These are phyloP conservation scores for Apocrypta bakeri DNA, from an alignment of 1,140 invertebrate species.

Conservation along the genomic window DNA sequence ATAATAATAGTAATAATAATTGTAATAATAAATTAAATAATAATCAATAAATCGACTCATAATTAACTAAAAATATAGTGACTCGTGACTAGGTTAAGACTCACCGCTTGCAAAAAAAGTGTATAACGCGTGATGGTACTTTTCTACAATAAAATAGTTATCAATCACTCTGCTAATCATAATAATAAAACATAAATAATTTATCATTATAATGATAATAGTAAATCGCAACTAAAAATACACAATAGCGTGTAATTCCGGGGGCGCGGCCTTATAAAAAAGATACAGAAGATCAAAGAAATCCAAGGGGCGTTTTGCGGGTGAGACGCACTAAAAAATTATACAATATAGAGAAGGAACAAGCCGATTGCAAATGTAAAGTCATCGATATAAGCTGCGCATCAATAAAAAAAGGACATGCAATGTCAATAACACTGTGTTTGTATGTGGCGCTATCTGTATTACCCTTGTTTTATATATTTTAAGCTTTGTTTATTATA, in stretches of 20 bases:
- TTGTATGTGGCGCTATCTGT: conserved; percentile 19
- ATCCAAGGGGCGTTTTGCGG: not conserved
- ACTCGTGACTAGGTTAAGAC: conserved; percentile 75
- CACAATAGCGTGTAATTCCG: conserved; percentile 20
- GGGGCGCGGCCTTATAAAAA: not conserved
- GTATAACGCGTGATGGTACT: conserved; percentile 58
- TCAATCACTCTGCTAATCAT: conserved; percentile 48
- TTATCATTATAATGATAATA: conserved; percentile 44
- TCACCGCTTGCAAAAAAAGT: conserved; percentile 70
- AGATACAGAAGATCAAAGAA: not conserved
- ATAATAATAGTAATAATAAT: conserved; percentile 44
- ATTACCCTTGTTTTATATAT: conserved; percentile 21
- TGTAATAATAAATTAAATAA: conserved; percentile 61
- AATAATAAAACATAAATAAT: conserved; percentile 50
- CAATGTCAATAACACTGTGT: conserved; percentile 13
- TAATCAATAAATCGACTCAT: conserved; percentile 69
- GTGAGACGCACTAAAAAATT: conserved; percentile 19
- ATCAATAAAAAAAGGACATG: conserved; percentile 11
- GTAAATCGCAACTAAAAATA: conserved; percentile 53
- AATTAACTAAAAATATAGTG: conserved; percentile 73
- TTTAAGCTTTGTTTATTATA: conserved; percentile 19
- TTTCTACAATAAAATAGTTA: conserved; percentile 58
- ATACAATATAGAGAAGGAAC: conserved; percentile 9
- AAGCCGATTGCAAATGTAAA: conserved; percentile 47
- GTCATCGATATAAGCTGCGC: conserved; percentile 46